Evolutionary conservation across 92 coral and sea anemone species (phyloP).

Genomic region (Phymanthus crucifer): DNA sequence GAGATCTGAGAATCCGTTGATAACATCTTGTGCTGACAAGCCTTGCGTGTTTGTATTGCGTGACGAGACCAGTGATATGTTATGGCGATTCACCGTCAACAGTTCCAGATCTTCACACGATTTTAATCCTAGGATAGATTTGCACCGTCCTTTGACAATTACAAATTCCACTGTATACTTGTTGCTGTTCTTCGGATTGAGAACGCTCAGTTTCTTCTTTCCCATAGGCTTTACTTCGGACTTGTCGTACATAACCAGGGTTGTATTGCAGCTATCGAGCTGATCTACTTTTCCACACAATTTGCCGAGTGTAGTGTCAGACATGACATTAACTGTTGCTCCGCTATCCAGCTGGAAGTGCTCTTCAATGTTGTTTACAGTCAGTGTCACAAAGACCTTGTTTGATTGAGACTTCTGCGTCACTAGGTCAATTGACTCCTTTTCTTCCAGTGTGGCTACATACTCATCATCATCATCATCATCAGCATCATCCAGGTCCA

Average conservation of each 20-base stretch:
- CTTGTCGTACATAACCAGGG: constrained; percentile 47
- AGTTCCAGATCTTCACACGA: constrained; percentile 30
- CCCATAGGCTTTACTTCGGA: constrained; percentile 52
- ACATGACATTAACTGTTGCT: constrained; percentile 52
- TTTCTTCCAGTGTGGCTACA: no score
- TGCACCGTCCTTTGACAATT: constrained; percentile 35
- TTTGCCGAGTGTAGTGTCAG: constrained; percentile 9
- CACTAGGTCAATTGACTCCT: constrained; percentile 20
- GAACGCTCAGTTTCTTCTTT: constrained; percentile 43
- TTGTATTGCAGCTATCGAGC: constrained; percentile 13
- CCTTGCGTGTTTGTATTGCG: not conserved
- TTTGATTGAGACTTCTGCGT: constrained; percentile 9
- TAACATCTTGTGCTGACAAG: not conserved
- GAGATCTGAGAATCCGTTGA: constrained; percentile 18
- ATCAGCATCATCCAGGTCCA: constrained; percentile 20
- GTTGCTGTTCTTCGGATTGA: constrained; percentile 51
- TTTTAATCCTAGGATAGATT: constrained; percentile 31
- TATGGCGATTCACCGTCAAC: constrained; percentile 24
- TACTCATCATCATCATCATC: constrained; percentile 45
- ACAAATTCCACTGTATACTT: constrained; percentile 50
- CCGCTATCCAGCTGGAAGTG: constrained; percentile 58
- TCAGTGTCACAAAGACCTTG: constrained; percentile 47
- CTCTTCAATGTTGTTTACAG: constrained; percentile 41
- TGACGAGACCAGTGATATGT: constrained; percentile 3
- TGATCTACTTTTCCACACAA: constrained; percentile 10